Conservation (phyloP, 2,113 vertebrate species). For the Cavia aperea region DNA sequence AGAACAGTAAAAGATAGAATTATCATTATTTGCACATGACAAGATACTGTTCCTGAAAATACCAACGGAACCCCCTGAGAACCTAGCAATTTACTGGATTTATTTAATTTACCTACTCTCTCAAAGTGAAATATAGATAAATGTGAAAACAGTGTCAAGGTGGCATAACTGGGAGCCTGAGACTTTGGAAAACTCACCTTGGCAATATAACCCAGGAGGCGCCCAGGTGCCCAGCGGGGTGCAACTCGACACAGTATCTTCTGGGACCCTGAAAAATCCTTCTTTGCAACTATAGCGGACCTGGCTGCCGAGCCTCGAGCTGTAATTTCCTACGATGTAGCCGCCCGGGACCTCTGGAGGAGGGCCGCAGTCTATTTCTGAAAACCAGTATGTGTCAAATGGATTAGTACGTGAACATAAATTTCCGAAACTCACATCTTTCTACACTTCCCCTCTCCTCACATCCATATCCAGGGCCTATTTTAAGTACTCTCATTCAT, state of each 20-base stretch:
- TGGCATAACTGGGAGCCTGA: not conserved
- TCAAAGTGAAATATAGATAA: not conserved
- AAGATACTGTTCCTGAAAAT: not conserved
- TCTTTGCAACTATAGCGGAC: constrained; percentile 72
- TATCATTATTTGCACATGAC: not conserved
- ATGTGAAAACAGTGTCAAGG: constrained; percentile 1
- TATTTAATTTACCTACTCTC: not conserved
- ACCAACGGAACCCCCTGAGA: not conserved
- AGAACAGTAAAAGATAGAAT: not conserved
- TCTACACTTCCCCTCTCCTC: not conserved
- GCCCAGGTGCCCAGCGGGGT: constrained; percentile 64
- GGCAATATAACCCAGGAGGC: constrained; percentile 49
- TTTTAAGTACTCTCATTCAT: constrained; percentile 7
- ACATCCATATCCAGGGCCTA: not conserved
- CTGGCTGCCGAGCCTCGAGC: constrained; percentile 61
- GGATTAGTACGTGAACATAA: not conserved
- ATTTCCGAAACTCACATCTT: constrained; percentile 32
- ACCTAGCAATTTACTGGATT: not conserved
- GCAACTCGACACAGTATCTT: constrained; percentile 63
- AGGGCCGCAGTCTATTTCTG: constrained; percentile 75
- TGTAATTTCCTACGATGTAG: constrained; percentile 74
- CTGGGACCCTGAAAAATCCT: constrained; percentile 66
- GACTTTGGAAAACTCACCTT: constrained; percentile 54
- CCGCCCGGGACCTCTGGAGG: constrained; percentile 73
- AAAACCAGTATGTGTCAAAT: constrained; percentile 54